Conservation (phyloP, 2,797 vertebrate genomes). For the Octomys mimax region DNA sequence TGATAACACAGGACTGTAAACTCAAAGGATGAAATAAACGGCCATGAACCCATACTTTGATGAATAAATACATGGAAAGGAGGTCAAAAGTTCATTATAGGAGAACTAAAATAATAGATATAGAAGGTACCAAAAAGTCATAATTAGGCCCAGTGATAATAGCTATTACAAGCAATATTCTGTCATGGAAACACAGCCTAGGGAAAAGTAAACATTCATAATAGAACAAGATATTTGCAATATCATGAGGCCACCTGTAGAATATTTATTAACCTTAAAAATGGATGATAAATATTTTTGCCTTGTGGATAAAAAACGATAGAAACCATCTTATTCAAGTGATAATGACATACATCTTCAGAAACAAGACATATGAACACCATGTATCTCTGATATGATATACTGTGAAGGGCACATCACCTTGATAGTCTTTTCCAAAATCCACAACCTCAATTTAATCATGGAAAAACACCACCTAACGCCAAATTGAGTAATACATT, state of each 20-base stretch:
- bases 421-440: neutral
- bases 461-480: neutral
- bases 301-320: neutral
- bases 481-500: neutral
- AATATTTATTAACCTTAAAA: neutral
- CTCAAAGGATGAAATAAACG: conserved; percentile 12
- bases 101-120: neutral
- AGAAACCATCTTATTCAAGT: neutral
- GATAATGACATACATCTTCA: neutral
- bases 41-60: neutral
- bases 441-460: conserved; percentile 32
- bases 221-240: neutral
- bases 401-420: neutral
- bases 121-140: neutral
- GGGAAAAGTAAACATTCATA: neutral
- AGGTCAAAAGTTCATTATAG: neutral
- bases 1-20: neutral
- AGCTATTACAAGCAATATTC: neutral
- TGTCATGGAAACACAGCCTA: neutral
- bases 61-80: neutral
- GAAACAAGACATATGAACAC: neutral
- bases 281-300: neutral
- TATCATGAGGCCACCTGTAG: neutral
- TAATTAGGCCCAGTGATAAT: neutral
- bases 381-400: neutral